Percentiles rank a stretch among this genome's conserved stretches.
These are phyloP conservation scores for Sceliomorpha sp. DNA, from an alignment of 2,888 invertebrate species.

Conservation along the genomic window DNA sequence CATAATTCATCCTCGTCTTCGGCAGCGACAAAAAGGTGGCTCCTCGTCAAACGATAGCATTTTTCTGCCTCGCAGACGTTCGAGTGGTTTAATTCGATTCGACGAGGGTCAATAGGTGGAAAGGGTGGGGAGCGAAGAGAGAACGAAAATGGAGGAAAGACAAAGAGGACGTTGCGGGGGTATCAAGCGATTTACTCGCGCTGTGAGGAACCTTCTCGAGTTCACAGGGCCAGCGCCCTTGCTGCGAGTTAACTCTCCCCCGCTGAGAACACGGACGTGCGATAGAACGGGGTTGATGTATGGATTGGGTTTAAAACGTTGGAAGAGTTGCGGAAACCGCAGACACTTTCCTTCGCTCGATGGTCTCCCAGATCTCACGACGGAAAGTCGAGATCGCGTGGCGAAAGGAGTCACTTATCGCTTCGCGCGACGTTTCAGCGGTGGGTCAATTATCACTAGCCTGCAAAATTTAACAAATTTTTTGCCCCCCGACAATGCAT, in stretches of 20 bases:
- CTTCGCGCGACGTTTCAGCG: too few relatives aligned
- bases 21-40: too few relatives aligned
- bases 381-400: slow-evolving; percentile 20
- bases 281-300: slow-evolving; percentile 69
- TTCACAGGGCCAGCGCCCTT: slow-evolving; percentile 72
- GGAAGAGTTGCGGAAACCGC: slow-evolving; percentile 58
- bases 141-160: slow-evolving; percentile 17
- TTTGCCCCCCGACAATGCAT: too few relatives aligned
- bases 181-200: slow-evolving; percentile 65
- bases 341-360: slow-evolving; percentile 28
- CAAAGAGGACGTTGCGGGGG: slow-evolving; percentile 4
- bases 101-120: slow-evolving; percentile 12
- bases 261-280: slow-evolving; percentile 70
- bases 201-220: slow-evolving; percentile 65
- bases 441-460: too few relatives aligned
- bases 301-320: slow-evolving; percentile 61
- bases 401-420: too few relatives aligned
- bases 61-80: slow-evolving; percentile 1
- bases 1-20: too few relatives aligned
- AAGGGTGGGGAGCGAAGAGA: slow-evolving; percentile 14
- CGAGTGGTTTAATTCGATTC: slow-evolving; percentile 12
- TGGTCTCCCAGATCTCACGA: slow-evolving; percentile 18
- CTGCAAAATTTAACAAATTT: too few relatives aligned
- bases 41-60: slow-evolving; percentile 8
- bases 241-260: slow-evolving; percentile 75